Evolutionary conservation across 2,888 invertebrate genomes (phyloP).

Genomic region (Pandemis heparana): DNA sequence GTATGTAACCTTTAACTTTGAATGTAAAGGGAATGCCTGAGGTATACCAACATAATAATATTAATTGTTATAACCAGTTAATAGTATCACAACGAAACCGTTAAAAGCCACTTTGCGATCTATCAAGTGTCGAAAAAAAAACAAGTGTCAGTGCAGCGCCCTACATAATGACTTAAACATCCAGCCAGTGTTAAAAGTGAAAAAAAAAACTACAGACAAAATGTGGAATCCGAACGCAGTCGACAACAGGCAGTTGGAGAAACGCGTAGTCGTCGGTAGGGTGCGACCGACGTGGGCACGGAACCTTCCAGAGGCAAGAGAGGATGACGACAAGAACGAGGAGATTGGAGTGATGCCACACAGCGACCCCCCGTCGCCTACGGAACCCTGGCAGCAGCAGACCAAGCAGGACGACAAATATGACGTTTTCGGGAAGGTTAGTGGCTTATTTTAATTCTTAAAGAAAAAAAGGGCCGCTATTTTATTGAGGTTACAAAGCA

Average conservation of each 20-base stretch:
- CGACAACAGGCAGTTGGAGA: constrained; percentile 84
- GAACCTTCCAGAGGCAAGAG: constrained; percentile 77
- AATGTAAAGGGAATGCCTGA: neutral
- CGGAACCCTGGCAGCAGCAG: constrained; percentile 74
- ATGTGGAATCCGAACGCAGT: constrained; percentile 81
- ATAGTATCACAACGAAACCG: neutral
- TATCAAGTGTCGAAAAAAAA: neutral
- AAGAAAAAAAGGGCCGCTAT: too few relatives aligned
- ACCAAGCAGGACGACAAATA: constrained; percentile 81
- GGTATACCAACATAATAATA: neutral
- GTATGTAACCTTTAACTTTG: neutral
- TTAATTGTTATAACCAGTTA: too few relatives aligned
- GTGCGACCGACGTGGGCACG: constrained; percentile 85
- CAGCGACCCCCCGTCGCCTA: constrained; percentile 78
- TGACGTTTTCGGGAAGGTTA: constrained; percentile 86
- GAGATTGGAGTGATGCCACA: constrained; percentile 75
- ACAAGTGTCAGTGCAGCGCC: neutral
- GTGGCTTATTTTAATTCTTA: constrained; percentile 43
- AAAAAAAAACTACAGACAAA: constrained; percentile 46
- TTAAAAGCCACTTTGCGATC: neutral
- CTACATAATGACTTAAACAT: constrained; percentile 28
- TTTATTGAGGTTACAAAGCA: too few relatives aligned
- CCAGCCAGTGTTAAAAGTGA: constrained; percentile 7
- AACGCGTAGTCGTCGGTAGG: constrained; percentile 86
- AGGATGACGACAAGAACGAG: constrained; percentile 77